Conservation (phyloP, 2,113 vertebrate species). For the Psephotus haematonotus region DNA sequence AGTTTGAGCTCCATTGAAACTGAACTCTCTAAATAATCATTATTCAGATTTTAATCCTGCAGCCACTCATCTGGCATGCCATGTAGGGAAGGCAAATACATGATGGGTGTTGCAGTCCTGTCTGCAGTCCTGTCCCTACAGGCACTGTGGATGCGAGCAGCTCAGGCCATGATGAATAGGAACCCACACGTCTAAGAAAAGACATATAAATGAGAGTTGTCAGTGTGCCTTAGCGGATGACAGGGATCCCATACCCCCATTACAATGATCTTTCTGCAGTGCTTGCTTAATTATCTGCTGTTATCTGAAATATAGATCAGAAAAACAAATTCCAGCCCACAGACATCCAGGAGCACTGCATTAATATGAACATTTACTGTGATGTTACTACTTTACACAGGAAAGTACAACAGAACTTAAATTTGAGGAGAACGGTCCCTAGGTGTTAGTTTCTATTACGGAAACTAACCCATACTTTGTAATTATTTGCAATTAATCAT, state of each 20-base stretch:
- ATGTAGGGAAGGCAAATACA: neutral
- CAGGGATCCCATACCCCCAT: neutral
- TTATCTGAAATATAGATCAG: neutral
- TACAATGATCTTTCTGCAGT: neutral
- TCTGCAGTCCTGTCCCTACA: neutral
- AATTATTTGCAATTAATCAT: neutral
- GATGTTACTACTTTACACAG: neutral
- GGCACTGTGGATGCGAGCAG: neutral
- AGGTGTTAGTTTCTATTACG: neutral
- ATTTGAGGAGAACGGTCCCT: neutral
- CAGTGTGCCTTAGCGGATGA: neutral
- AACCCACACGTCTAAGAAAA: neutral
- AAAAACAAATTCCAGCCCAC: neutral
- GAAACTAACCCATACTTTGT: neutral
- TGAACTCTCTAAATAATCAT: neutral
- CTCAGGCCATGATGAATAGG: neutral
- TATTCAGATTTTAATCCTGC: neutral
- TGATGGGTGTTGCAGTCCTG: fast-evolving
- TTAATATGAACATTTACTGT: neutral
- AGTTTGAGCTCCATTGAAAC: neutral
- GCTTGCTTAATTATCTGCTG: neutral
- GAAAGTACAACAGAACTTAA: neutral
- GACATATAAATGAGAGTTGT: neutral
- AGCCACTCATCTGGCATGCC: neutral
- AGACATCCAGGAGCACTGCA: neutral